These are phyloP conservation scores for Corythoichthys haematopterus DNA, from an alignment of 2,113 vertebrate species.

Conservation along the genomic window DNA sequence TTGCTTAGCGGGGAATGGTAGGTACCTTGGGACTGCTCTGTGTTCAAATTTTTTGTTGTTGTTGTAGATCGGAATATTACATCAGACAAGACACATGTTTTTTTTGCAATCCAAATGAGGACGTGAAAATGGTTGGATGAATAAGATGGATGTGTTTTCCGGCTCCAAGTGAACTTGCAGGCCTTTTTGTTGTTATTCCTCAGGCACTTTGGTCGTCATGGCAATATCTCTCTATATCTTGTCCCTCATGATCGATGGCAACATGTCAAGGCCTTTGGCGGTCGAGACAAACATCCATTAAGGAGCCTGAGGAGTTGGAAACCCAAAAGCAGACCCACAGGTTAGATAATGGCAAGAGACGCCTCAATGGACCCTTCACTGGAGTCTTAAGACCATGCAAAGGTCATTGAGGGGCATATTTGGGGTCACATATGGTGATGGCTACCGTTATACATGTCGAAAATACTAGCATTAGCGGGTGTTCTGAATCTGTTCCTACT, in stretches of 20 bases:
- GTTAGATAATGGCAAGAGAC: not conserved
- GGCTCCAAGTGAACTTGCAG: not conserved
- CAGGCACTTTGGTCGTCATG: not conserved
- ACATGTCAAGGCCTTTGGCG: not conserved
- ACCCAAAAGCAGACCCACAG: not conserved
- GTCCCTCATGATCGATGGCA: constrained; percentile 3
- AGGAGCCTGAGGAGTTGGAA: not conserved
- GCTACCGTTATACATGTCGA: not conserved
- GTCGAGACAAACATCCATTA: not conserved
- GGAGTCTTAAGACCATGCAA: not conserved
- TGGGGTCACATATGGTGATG: no score
- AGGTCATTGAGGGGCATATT: not conserved
- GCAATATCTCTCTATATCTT: not conserved
- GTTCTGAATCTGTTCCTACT: not conserved
- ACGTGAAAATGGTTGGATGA: not conserved
- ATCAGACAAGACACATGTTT: no score
- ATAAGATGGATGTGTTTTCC: not conserved
- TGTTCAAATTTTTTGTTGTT: no score
- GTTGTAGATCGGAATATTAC: no score
- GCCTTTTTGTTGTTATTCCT: not conserved
- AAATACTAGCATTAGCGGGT: not conserved
- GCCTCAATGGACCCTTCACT: not conserved
- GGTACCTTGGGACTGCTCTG: no score
- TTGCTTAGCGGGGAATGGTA: no score
- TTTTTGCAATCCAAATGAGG: no score